A percentile compares a stretch with the other conserved stretches of the same genome.
Conservation (phyloP, 2,888 invertebrate species). For the Dynastes hyllus region DNA sequence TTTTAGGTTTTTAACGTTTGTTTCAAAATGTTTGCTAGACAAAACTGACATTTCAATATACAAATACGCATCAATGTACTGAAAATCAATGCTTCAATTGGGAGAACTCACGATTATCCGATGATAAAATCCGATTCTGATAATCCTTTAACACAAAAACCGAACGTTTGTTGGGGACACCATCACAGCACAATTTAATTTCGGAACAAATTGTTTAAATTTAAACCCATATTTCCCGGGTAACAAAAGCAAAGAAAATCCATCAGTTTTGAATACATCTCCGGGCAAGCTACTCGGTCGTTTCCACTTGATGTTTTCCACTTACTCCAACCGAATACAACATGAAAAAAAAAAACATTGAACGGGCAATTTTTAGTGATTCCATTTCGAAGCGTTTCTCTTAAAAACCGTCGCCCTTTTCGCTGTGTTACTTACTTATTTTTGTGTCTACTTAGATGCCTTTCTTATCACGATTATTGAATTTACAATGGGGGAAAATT, state of each 20-base stretch:
- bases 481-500: too few relatives aligned
- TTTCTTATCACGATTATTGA: too few relatives aligned
- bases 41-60: too few relatives aligned
- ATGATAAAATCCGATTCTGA: too few relatives aligned
- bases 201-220: constrained; percentile 4
- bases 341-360: background rate
- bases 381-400: background rate
- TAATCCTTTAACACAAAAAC: background rate
- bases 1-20: too few relatives aligned
- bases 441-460: too few relatives aligned
- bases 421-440: too few relatives aligned
- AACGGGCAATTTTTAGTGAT: background rate
- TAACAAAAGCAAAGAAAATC: background rate
- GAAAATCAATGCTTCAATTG: too few relatives aligned
- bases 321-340: background rate
- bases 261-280: background rate
- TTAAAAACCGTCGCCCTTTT: background rate
- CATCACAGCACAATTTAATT: background rate
- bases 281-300: background rate
- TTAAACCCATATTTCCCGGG: constrained; percentile 14
- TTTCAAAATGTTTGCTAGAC: too few relatives aligned
- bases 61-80: too few relatives aligned
- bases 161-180: background rate
- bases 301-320: background rate
- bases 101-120: too few relatives aligned